A percentile compares a stretch with the other conserved stretches of the same genome.
Evolutionary conservation across 1,140 invertebrate genomes (phyloP).

Genomic region (Sitophilus oryzae): DNA sequence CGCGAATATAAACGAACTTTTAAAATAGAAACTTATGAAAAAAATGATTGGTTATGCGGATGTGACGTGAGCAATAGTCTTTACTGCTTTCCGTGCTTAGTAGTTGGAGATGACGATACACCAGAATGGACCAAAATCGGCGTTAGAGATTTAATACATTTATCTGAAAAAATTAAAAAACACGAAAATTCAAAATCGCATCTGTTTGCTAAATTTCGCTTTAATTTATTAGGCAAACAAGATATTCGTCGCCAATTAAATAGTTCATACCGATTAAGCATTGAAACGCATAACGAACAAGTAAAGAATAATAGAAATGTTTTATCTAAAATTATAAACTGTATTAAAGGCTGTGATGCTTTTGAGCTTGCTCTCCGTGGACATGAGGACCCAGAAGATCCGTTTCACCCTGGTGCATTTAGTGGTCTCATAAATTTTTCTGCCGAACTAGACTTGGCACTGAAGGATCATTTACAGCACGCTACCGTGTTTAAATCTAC

Average conservation of each 20-base stretch:
- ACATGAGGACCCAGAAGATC: constrained; percentile 33
- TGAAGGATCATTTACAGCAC: constrained; percentile 33
- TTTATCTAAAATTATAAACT: constrained; percentile 39
- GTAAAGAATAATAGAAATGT: constrained; percentile 38
- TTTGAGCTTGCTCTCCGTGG: constrained; percentile 33
- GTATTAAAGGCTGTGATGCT: constrained; percentile 37
- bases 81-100: constrained; percentile 26
- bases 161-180: constrained; percentile 21
- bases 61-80: constrained; percentile 17
- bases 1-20: constrained; percentile 3
- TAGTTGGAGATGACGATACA: constrained; percentile 12
- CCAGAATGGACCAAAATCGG: constrained; percentile 18
- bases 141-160: constrained; percentile 20
- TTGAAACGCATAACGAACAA: constrained; percentile 32
- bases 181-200: constrained; percentile 17
- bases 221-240: constrained; percentile 17
- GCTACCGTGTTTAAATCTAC: constrained; percentile 35
- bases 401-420: constrained; percentile 26
- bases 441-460: constrained; percentile 28
- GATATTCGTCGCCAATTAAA: constrained; percentile 18
- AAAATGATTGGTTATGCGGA: constrained; percentile 26
- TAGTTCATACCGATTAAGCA: constrained; percentile 12
- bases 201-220: constrained; percentile 10
- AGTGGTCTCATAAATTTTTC: constrained; percentile 29
- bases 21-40: constrained; percentile 23